phyloP scores from a whole-genome alignment of 2,888 invertebrate species.

The Lingula anatina region DNA sequence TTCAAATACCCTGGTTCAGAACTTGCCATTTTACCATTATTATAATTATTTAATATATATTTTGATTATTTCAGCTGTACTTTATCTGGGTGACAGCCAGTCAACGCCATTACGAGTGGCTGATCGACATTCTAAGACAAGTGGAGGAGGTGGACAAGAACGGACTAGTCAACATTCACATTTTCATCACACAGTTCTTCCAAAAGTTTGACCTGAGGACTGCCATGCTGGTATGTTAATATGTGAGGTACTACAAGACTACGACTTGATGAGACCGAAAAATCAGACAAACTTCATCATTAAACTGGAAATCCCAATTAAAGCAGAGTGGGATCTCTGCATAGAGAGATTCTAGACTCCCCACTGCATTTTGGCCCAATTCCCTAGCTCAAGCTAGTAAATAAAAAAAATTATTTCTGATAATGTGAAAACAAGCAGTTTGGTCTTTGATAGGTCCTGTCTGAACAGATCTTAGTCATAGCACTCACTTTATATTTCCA shows the following conservation, averaged over 20 bases:
- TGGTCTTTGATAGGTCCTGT: too few relatives aligned
- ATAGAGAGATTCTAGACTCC: too few relatives aligned
- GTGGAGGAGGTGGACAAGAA: conserved; percentile 59
- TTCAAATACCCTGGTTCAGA: too few relatives aligned
- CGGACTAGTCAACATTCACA: conserved; percentile 58
- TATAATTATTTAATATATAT: not conserved
- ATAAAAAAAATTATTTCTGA: too few relatives aligned
- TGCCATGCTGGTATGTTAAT: conserved; percentile 57
- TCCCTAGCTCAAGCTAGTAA: too few relatives aligned
- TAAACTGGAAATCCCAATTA: too few relatives aligned
- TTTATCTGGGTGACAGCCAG: conserved; percentile 64
- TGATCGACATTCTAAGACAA: conserved; percentile 61
- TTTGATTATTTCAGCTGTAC: conserved; percentile 55
- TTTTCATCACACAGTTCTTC: conserved; percentile 64
- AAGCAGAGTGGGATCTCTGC: too few relatives aligned
- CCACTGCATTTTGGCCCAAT: too few relatives aligned
- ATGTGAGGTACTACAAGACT: not conserved
- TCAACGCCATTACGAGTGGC: conserved; percentile 65
- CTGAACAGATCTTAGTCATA: too few relatives aligned
- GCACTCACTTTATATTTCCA: too few relatives aligned
- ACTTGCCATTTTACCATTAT: too few relatives aligned
- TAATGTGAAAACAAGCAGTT: too few relatives aligned
- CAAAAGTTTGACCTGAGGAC: conserved; percentile 64
- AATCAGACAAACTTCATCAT: not conserved
- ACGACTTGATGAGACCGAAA: not conserved